Conservation (phyloP, 92 coral and sea anemone species). For the Porites evermanni region DNA sequence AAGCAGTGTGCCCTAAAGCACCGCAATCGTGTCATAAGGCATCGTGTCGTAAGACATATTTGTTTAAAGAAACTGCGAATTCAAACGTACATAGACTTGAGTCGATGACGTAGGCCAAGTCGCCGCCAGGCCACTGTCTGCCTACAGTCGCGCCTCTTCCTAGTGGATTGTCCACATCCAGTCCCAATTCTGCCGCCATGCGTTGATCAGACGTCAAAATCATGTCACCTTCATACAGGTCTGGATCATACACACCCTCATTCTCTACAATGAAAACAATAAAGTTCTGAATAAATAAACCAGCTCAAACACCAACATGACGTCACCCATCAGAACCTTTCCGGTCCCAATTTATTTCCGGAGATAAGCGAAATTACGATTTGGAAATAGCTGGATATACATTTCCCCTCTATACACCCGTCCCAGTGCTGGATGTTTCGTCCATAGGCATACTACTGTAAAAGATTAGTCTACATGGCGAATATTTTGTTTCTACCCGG, state of each 20-base stretch:
- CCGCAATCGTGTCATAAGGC: constrained; percentile 62
- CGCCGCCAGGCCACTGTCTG: constrained; percentile 84
- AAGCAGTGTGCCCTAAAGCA: background rate
- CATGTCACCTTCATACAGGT: constrained; percentile 88
- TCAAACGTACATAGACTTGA: constrained; percentile 50
- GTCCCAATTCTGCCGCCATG: constrained; percentile 66
- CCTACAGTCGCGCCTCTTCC: constrained; percentile 71
- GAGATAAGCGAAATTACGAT: no score
- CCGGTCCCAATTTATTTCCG: no score
- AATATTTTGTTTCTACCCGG: no score
- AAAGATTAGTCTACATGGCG: no score
- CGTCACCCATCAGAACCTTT: no score
- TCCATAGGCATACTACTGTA: no score
- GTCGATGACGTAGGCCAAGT: constrained; percentile 75
- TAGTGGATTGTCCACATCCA: constrained; percentile 68
- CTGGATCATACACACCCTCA: constrained; percentile 56
- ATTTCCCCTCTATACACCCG: no score
- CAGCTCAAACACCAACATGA: background rate
- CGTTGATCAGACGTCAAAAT: constrained; percentile 72
- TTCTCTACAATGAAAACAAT: constrained; percentile 3
- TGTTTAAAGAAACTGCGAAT: constrained; percentile 12
- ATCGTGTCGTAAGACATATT: constrained; percentile 40
- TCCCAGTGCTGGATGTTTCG: no score
- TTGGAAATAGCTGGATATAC: no score
- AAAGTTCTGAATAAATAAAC: no score